phyloP scores from a whole-genome alignment of 2,888 invertebrate genomes.

The Agrotis exclamationis region DNA sequence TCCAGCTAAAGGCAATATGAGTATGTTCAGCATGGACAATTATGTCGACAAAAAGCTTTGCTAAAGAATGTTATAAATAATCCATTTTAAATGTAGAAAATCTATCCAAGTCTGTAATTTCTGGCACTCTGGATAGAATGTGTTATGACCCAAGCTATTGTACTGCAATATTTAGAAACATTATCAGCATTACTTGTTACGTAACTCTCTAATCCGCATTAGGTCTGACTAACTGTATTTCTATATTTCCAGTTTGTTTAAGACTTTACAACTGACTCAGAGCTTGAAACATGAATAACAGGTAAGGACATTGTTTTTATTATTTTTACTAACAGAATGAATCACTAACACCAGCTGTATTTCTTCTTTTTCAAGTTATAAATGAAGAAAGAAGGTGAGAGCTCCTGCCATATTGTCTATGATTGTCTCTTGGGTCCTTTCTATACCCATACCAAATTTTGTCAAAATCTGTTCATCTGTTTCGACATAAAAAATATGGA shows the following conservation, averaged over 20 bases:
- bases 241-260: conserved; percentile 9
- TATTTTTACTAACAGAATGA: conserved; percentile 12
- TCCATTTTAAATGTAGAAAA: conserved; percentile 5
- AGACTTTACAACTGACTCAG: conserved; percentile 22
- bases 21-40: no score
- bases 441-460: no score
- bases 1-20: no score
- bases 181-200: conserved; percentile 1
- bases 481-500: no score
- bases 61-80: neutral
- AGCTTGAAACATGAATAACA: conserved; percentile 28
- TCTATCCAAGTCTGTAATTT: neutral
- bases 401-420: no score
- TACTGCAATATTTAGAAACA: conserved; percentile 19
- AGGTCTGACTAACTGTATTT: conserved; percentile 6
- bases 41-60: no score
- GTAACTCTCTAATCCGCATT: neutral
- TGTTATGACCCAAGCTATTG: conserved; percentile 20
- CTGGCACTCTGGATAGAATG: neutral
- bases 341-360: conserved; percentile 12
- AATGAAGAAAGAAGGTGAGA: neutral
- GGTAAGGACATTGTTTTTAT: conserved; percentile 26
- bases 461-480: no score
- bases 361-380: neutral
- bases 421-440: no score